Evolutionary conservation across 2,113 vertebrate species (phyloP).

Genomic region (Paracanthobrama guichenoti): DNA sequence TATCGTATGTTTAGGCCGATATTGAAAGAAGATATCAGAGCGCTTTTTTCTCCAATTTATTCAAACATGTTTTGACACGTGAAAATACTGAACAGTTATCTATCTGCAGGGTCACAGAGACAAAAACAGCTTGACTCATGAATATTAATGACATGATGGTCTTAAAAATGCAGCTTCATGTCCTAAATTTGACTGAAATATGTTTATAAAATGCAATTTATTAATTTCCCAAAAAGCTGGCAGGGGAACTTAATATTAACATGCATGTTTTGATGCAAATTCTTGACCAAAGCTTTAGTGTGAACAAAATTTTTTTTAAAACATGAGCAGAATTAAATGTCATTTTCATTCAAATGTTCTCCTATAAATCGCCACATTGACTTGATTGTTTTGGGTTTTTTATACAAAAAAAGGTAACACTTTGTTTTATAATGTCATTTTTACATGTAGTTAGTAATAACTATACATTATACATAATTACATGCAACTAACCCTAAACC

Average conservation of each 20-base stretch:
- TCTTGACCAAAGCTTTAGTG: not conserved
- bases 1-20: not conserved
- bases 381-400: too few species aligned
- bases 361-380: not conserved
- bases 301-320: not conserved
- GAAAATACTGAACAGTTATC: not conserved
- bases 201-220: not conserved
- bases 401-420: too few species aligned
- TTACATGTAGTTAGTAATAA: too few species aligned
- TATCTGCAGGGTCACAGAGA: not conserved
- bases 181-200: not conserved
- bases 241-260: not conserved
- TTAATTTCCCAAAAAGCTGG: not conserved
- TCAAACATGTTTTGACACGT: not conserved
- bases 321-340: not conserved
- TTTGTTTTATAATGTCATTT: too few species aligned
- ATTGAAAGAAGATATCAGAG: not conserved
- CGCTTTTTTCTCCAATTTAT: not conserved
- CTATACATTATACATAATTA: too few species aligned
- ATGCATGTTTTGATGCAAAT: not conserved
- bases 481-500: too few species aligned
- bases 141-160: not conserved
- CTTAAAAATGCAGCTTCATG: not conserved
- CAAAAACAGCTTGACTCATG: not conserved
- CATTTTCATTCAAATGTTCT: not conserved